Evolutionary conservation across 2,888 invertebrate genomes (phyloP).

Genomic region (Odontothrips loti): DNA sequence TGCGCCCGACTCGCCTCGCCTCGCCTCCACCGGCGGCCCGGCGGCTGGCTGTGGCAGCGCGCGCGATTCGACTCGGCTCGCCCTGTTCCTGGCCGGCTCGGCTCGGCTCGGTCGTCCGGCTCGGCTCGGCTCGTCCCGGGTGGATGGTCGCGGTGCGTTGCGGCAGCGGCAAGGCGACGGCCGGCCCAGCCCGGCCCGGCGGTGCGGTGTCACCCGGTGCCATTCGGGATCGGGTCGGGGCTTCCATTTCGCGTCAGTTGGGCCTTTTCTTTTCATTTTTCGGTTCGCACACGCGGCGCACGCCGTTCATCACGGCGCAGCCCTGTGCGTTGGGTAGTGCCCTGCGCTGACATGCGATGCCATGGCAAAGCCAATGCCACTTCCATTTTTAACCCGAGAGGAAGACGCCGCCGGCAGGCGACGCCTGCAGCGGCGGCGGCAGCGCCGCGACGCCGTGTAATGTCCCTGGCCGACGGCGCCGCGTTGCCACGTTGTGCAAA

Average conservation of each 20-base stretch:
- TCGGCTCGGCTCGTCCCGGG: constrained; percentile 1
- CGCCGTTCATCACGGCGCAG: not conserved
- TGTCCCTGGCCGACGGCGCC: not conserved
- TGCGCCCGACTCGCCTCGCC: constrained; percentile 27
- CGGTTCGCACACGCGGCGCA: not conserved
- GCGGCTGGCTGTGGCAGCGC: constrained; percentile 36
- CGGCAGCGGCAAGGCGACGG: no score
- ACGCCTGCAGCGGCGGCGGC: not conserved
- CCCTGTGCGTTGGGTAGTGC: no score
- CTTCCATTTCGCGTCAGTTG: constrained; percentile 3
- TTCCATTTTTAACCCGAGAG: constrained; percentile 23
- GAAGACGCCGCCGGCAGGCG: not conserved
- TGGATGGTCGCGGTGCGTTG: not conserved
- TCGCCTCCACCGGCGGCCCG: constrained; percentile 40
- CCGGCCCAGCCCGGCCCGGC: not conserved
- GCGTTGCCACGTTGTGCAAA: constrained; percentile 1
- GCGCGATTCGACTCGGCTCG: constrained; percentile 23
- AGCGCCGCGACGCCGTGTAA: not conserved
- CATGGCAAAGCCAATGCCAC: not conserved
- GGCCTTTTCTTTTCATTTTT: constrained; percentile 1
- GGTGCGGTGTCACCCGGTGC: constrained; percentile 8
- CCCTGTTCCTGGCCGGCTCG: constrained; percentile 32
- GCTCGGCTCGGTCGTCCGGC: constrained; percentile 33
- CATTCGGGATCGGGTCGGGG: not conserved
- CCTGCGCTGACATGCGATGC: not conserved